Evolutionary conservation across 2,888 invertebrate species (phyloP).

Genomic region (Entomobrya proxima): DNA sequence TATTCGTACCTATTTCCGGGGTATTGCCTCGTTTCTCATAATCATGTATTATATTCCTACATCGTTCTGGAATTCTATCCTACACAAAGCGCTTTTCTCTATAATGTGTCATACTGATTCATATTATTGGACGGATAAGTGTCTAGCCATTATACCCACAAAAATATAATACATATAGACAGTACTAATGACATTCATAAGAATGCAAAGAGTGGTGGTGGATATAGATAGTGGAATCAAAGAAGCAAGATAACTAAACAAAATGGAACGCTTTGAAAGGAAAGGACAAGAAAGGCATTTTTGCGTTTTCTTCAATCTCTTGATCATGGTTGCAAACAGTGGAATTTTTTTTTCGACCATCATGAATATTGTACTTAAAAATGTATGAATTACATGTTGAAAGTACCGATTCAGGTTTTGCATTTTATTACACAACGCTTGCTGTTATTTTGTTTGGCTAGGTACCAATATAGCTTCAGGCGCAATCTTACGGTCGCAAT

Average conservation of each 20-base stretch:
- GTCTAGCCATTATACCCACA: background rate
- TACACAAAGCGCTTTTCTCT: background rate
- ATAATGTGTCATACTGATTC: constrained; percentile 23
- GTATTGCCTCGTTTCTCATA: constrained; percentile 44
- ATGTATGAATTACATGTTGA: too few species aligned
- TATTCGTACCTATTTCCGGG: constrained; percentile 25
- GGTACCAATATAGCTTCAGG: too few species aligned
- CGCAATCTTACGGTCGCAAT: too few species aligned
- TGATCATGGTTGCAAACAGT: background rate
- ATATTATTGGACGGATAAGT: constrained; percentile 1
- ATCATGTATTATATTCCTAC: constrained; percentile 42
- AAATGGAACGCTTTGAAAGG: background rate
- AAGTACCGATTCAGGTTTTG: too few species aligned
- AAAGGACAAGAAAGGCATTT: constrained; percentile 12
- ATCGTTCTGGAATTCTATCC: constrained; percentile 49
- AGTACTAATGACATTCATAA: background rate
- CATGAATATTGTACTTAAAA: too few species aligned
- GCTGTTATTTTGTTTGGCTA: too few species aligned
- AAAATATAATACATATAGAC: background rate
- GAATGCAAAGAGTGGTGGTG: background rate
- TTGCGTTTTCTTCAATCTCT: background rate
- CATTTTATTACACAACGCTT: too few species aligned
- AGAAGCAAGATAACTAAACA: constrained; percentile 38
- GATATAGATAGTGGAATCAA: background rate
- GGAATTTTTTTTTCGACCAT: too few species aligned